phyloP scores from a whole-genome alignment of 2,888 invertebrate genomes.

The Phaedon cochleariae region DNA sequence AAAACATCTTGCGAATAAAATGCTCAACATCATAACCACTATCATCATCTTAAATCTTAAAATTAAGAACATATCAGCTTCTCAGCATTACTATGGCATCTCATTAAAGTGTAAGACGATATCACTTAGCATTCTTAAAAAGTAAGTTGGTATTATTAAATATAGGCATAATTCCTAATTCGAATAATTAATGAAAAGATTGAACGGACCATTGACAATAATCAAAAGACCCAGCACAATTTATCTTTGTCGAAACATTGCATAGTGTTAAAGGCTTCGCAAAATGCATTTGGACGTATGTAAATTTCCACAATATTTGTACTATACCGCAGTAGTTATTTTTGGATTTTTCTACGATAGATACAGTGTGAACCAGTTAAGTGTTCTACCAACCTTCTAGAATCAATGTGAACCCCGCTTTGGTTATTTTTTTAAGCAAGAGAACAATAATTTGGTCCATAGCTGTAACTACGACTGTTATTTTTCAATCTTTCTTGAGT shows the following conservation, averaged over 20 bases:
- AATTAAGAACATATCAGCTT: constrained; percentile 4
- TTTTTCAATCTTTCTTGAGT: constrained; percentile 31
- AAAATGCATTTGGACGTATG: constrained; percentile 11
- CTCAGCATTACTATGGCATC: background rate
- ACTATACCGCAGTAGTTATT: constrained; percentile 6
- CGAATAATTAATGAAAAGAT: no score
- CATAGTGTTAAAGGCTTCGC: constrained; percentile 6
- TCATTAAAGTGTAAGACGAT: background rate
- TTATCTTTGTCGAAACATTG: constrained; percentile 13
- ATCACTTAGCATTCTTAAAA: background rate
- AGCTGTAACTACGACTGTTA: constrained; percentile 29
- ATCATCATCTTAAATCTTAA: background rate
- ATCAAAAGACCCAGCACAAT: constrained; percentile 23
- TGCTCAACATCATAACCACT: background rate
- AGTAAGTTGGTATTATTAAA: background rate
- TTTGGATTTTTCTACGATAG: constrained; percentile 14
- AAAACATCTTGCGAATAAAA: constrained; percentile 21
- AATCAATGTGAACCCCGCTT: constrained; percentile 31
- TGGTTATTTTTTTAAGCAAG: constrained; percentile 29
- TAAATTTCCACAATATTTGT: background rate
- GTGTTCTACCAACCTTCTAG: constrained; percentile 21
- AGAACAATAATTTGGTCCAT: constrained; percentile 26
- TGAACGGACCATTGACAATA: constrained; percentile 24
- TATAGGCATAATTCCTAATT: no score
- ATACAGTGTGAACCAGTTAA: constrained; percentile 27